Conservation (phyloP, 2,113 vertebrate genomes). For the Tichodroma muraria region DNA sequence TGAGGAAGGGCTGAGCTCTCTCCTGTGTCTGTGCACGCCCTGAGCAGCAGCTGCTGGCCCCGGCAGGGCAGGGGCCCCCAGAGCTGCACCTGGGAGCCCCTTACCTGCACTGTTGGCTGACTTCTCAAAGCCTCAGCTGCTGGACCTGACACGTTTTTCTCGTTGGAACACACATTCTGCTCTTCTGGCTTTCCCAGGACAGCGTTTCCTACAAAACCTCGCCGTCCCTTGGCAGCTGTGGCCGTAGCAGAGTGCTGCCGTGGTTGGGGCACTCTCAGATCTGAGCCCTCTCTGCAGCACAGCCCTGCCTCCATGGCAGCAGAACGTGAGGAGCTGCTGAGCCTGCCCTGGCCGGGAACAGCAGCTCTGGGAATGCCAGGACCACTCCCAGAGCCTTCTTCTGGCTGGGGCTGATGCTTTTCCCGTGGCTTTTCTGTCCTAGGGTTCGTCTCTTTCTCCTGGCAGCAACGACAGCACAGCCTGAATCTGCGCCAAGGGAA, state of each 20-base stretch:
- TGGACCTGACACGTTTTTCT: neutral
- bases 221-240: neutral
- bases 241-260: neutral
- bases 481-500: too few relatives aligned
- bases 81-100: neutral
- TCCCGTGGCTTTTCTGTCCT: neutral
- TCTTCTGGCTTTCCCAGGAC: neutral
- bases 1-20: neutral
- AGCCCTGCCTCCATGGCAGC: neutral
- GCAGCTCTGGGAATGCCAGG: neutral
- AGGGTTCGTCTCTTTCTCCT: neutral
- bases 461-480: too few relatives aligned
- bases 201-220: neutral
- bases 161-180: neutral
- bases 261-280: neutral
- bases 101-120: neutral
- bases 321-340: neutral
- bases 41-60: neutral
- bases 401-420: neutral
- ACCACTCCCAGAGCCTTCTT: neutral
- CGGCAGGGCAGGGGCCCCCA: neutral
- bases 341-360: neutral
- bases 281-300: neutral
- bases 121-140: neutral
- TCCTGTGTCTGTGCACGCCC: rapidly evolving